Base-by-base conservation (phyloP, 2,797 vertebrate genomes). In the Lutjanus campechanus region DNA sequence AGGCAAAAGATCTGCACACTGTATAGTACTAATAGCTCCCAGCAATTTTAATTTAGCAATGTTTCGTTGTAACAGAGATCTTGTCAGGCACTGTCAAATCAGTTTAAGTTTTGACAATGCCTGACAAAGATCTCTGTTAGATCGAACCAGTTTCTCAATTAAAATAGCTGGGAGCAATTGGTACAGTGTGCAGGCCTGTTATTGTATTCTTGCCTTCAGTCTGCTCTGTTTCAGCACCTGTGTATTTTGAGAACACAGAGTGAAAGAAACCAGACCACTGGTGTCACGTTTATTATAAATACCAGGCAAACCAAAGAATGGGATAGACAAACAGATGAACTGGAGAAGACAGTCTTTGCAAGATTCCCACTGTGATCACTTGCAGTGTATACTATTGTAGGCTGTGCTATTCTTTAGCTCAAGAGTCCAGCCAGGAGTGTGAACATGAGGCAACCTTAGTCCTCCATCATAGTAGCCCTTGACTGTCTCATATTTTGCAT, bases 401-500 rank as follows among this genome's bases (percentile, higher is more conserved):
- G 47, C 53, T 59, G 25, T 81, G 69, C 54, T 53, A 20, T 44
- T 5, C 19, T 40, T 43, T 50, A 64, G 43, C 62, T 73, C 55
- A 36, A 36, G 29, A 86, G 76, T 66, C 47, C 56, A 47, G 76
- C 59, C 46, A 53, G 76, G 54, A 59, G 50, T 61, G 29, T 44
- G 58, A 70, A 68, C 72, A 71, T 44, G 79, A 88, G 72, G 64
- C 73, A 68, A 49, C 73, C 73, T 69, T 47, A 49, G 20, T 67
- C 77, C 67, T 77, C 78, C 41, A 53, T 78, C 79, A 15, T 47
- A 13, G 46, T 85, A 73, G 76, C 85, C 84, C 72, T 74, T 73
- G 70, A 87, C 82, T 81, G 86, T 74, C 83, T 93, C 76, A 69
- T 82, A 76, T 90, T 93, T 93, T 85, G 85, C 88, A 92, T 93